Evolutionary conservation across 2,113 vertebrate genomes (phyloP).

Genomic region (Otolemur garnettii): DNA sequence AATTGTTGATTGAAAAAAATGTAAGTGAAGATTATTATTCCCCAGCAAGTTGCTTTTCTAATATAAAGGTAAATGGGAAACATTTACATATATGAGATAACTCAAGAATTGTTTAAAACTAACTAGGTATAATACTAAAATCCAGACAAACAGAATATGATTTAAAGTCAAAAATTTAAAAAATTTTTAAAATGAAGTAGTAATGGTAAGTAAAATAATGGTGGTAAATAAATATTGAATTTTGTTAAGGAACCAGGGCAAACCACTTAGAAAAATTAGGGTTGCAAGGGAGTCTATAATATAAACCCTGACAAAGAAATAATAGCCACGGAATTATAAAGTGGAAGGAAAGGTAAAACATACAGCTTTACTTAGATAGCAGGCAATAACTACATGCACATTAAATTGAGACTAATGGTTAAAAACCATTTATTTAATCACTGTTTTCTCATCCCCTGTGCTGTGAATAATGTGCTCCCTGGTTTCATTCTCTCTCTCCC

Average conservation of each 20-base stretch:
- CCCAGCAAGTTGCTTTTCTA: neutral
- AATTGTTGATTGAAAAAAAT: neutral
- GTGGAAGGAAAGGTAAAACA: neutral
- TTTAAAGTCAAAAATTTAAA: neutral
- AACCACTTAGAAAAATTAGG: neutral
- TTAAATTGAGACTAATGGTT: neutral
- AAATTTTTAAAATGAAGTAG: neutral
- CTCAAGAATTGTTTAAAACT: neutral
- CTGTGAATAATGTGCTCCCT: neutral
- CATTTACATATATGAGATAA: neutral
- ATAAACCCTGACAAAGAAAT: neutral
- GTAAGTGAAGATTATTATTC: neutral
- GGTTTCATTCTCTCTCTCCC: neutral
- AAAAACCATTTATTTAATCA: neutral
- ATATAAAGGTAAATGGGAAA: neutral
- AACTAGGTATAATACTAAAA: neutral
- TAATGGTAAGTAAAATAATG: neutral
- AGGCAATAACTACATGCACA: neutral
- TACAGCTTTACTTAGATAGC: neutral
- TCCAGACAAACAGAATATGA: neutral
- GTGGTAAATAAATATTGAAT: neutral
- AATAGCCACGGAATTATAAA: constrained; percentile 3
- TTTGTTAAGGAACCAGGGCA: neutral
- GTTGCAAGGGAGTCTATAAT: neutral
- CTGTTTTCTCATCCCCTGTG: neutral